Evolutionary conservation across 2,888 invertebrate species (phyloP).

Genomic region (Rhogogaster chlorosoma): DNA sequence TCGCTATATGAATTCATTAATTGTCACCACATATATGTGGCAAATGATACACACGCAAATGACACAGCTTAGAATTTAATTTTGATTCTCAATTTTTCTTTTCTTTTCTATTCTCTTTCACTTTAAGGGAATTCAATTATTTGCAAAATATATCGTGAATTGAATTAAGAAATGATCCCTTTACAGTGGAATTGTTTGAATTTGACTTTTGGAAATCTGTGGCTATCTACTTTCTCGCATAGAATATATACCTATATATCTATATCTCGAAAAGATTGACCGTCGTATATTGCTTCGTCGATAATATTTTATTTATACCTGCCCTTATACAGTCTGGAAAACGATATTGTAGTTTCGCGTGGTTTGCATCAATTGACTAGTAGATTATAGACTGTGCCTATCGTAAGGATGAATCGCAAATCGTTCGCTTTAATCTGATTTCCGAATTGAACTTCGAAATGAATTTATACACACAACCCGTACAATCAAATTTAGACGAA

Average conservation of each 20-base stretch:
- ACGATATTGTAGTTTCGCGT: constrained; percentile 30
- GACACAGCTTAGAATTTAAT: constrained; percentile 16
- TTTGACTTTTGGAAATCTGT: background rate
- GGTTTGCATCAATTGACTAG: constrained; percentile 30
- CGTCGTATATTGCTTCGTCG: constrained; percentile 14
- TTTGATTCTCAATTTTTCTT: background rate
- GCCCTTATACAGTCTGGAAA: constrained; percentile 1
- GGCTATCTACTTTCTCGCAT: background rate
- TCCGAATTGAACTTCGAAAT: constrained; percentile 11
- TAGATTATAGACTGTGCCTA: constrained; percentile 14
- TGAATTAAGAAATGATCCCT: background rate
- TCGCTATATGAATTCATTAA: background rate
- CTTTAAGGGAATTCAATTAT: background rate
- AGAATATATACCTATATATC: background rate
- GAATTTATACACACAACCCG: background rate
- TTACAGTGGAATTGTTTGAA: background rate
- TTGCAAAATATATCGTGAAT: background rate
- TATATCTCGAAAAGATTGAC: constrained; percentile 4
- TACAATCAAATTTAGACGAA: background rate
- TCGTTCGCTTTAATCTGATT: background rate
- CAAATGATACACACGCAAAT: background rate
- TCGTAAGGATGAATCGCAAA: constrained; percentile 4
- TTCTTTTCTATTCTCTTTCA: background rate
- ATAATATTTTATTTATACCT: constrained; percentile 15
- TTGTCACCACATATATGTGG: background rate